These are phyloP conservation scores for Anaspis maculata DNA, from an alignment of 2,888 invertebrate species.

Conservation along the genomic window DNA sequence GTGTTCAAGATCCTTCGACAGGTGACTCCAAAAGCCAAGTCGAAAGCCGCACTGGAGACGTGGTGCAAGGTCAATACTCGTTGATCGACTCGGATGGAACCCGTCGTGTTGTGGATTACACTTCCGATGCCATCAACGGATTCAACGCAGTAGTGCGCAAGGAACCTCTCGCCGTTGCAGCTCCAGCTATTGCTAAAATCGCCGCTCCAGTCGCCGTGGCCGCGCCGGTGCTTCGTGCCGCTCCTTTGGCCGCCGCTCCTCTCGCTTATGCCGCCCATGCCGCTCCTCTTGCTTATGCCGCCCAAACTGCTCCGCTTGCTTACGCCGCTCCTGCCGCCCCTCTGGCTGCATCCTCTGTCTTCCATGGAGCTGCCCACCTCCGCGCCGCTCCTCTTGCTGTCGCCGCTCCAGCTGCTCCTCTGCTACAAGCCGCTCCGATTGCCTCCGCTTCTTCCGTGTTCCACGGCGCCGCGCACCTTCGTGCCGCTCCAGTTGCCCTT, in stretches of 20 bases:
- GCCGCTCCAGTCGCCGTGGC: constrained; percentile 21
- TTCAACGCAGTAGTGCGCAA: constrained; percentile 49
- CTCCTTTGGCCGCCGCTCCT: constrained; percentile 3
- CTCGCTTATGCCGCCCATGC: constrained; percentile 1
- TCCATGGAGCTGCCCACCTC: constrained; percentile 2
- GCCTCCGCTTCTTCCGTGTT: not conserved
- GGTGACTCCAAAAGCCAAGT: constrained; percentile 50
- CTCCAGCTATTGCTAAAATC: constrained; percentile 27
- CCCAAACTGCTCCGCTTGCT: not conserved
- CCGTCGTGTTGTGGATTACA: constrained; percentile 52
- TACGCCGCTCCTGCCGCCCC: constrained; percentile 7
- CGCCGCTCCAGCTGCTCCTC: too few species aligned
- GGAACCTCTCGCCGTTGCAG: constrained; percentile 39
- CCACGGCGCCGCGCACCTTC: constrained; percentile 4
- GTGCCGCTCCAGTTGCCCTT: constrained; percentile 2
- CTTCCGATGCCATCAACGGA: constrained; percentile 43
- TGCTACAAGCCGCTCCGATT: constrained; percentile 4
- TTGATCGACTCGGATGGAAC: constrained; percentile 52
- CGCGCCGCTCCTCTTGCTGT: constrained; percentile 1
- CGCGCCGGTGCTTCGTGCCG: constrained; percentile 18
- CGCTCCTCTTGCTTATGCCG: not conserved
- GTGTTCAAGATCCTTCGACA: constrained; percentile 45
- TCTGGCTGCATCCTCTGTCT: constrained; percentile 5
- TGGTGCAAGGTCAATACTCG: constrained; percentile 50
- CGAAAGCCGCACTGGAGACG: constrained; percentile 49